Evolutionary conservation across 2,113 vertebrate genomes (phyloP), one percentile per base, ranked within the genome.

Genomic region (Macheiramphus alcinus): DNA sequence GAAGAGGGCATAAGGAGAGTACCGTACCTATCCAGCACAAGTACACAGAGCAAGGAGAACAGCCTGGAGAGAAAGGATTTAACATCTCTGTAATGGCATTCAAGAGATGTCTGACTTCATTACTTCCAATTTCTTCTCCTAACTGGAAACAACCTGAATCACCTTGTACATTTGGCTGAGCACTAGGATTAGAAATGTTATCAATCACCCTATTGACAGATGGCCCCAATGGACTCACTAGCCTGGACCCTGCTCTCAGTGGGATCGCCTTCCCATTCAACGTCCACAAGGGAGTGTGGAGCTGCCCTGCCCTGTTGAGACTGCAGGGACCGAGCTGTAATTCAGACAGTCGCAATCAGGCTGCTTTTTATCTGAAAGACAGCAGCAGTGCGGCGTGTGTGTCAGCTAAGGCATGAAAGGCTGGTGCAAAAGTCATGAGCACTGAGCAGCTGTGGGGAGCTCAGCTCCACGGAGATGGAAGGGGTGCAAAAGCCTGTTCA

Each of bases 221-320:
- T 2, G 67, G 10, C 22, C n/a, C 5, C 12, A 47, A 7, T 4
- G 9, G 22, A 16, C 38, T 59, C 9, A 20, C n/a, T 20, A 58
- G 19, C 14, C 36, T 67, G 19, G 32, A 32, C 5, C 38, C 17
- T 62, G 15, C 20, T 81, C 47, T 67, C 13, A 11, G 42, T 14
- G 72, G 11, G 34, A 31, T 79, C 2, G 0, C 17, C 25, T 45
- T 89, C 45, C 19, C 6, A 0, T 58, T 68, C 62, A 48, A 13
- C 0, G 0, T 43, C 68, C 3, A 0, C 23, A 36, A 55, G 23
- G 23, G 25, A 79, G 6, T 0, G 0, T 19, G 52, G 25, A 78
- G 16, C 21, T 81, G 29, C 10, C 10, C 13, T 67, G 43, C 17
- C 7, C 36, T 34, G 9, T 42, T 50, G 62, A 67, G 32, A 63